Conservation (phyloP, 2,113 vertebrate species). For the Brachypodius melanocephalos region DNA sequence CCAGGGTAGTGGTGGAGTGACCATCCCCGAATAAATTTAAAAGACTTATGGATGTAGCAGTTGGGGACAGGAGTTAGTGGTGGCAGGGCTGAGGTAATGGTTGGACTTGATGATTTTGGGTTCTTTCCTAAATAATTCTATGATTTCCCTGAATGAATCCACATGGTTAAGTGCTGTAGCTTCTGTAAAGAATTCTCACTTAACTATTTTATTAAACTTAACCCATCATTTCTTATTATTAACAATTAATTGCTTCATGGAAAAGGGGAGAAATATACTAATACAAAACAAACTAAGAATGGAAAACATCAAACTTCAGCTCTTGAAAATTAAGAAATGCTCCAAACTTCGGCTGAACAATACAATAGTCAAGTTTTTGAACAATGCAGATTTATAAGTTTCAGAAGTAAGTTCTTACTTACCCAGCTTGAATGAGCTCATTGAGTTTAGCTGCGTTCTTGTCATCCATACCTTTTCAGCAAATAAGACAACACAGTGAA, state of each 20-base stretch:
- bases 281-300: neutral
- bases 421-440: conserved; percentile 97
- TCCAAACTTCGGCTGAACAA: neutral
- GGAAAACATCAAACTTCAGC: neutral
- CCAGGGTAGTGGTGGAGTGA: neutral
- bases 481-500: conserved; percentile 15
- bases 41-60: neutral
- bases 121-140: neutral
- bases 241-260: neutral
- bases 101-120: neutral
- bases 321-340: neutral
- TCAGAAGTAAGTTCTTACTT: conserved; percentile 58
- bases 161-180: neutral
- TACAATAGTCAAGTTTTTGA: neutral
- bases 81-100: neutral
- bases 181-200: neutral
- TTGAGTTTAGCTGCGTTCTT: conserved; percentile 96
- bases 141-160: neutral
- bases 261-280: neutral
- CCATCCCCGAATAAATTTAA: neutral
- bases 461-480: conserved; percentile 93
- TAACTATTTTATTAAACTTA: neutral
- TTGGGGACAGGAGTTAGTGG: neutral
- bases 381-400: neutral
- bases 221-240: neutral